Percentiles rank a stretch among this genome's conserved stretches.
These are phyloP conservation scores for Syrista parreyssii DNA, from an alignment of 2,888 invertebrate genomes.

Conservation along the genomic window DNA sequence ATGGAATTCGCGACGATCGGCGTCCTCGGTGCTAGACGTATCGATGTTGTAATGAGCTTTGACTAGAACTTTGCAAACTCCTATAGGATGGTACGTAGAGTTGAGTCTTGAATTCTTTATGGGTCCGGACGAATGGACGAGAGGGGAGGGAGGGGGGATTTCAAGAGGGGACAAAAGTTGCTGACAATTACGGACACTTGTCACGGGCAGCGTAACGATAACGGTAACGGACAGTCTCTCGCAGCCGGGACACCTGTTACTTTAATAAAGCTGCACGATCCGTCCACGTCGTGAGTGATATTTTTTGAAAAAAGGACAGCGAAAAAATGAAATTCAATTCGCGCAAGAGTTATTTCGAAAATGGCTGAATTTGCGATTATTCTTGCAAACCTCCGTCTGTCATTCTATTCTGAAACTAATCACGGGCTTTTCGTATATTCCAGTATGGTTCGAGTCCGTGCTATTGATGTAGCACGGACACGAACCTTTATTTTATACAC, in stretches of 20 bases:
- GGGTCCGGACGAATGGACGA: constrained; percentile 19
- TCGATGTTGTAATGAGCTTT: neutral
- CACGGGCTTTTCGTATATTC: neutral
- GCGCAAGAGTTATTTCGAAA: neutral
- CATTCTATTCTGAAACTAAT: neutral
- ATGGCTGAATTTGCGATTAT: neutral
- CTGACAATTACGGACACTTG: neutral
- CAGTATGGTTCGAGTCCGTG: neutral
- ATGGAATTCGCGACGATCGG: neutral
- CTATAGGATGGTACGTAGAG: neutral
- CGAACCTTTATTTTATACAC: neutral
- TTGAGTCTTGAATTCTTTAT: constrained; percentile 1
- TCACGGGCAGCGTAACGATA: neutral
- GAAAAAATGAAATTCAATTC: neutral
- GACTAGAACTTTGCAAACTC: neutral
- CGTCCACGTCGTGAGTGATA: neutral
- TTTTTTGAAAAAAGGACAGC: neutral
- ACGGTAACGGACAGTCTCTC: neutral
- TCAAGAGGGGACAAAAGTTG: constrained; percentile 19
- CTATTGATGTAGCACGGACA: neutral
- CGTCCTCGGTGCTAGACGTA: neutral
- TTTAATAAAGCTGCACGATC: neutral
- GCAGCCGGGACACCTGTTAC: neutral
- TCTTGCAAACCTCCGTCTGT: neutral
- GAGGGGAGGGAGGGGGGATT: constrained; percentile 12